A percentile compares a stretch with the other conserved stretches of the same genome.
phyloP scores from a whole-genome alignment of 2,797 vertebrate genomes.

The Triplophysa yarkandensis region DNA sequence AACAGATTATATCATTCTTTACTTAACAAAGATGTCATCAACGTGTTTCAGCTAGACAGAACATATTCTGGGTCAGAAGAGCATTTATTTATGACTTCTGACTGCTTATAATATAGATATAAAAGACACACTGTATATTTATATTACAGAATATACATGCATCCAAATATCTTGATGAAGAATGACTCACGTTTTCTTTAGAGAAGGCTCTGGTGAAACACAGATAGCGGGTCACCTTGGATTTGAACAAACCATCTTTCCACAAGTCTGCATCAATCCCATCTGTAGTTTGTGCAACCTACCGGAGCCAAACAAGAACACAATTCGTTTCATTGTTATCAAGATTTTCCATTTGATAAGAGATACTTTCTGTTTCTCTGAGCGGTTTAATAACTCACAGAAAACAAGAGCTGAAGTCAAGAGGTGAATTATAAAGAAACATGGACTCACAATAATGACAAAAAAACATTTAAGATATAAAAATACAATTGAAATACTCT shows the following conservation, averaged over 20 bases:
- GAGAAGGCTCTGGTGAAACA: slow-evolving; percentile 97
- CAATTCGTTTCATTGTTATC: neutral
- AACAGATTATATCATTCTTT: neutral
- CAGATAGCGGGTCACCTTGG: slow-evolving; percentile 97
- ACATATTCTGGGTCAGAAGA: neutral
- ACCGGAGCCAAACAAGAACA: neutral
- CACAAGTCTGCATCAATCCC: slow-evolving; percentile 97
- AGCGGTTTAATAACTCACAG: neutral
- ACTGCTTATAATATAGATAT: too few relatives aligned
- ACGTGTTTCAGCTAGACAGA: neutral
- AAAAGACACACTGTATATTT: neutral
- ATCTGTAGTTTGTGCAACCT: slow-evolving; percentile 95
- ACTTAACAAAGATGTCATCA: neutral
- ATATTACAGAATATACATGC: neutral
- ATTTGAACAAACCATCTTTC: slow-evolving; percentile 98
- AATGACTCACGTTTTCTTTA: slow-evolving; percentile 93
- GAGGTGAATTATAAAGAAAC: neutral
- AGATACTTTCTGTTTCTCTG: neutral
- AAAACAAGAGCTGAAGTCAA: too few relatives aligned
- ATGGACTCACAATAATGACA: neutral
- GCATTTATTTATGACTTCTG: too few relatives aligned
- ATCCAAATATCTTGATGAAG: neutral
- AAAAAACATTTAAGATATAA: too few relatives aligned
- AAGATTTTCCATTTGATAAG: neutral
- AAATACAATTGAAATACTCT: too few relatives aligned